Conservation (phyloP, 2,113 vertebrate genomes). For the Microtus ochrogaster region DNA sequence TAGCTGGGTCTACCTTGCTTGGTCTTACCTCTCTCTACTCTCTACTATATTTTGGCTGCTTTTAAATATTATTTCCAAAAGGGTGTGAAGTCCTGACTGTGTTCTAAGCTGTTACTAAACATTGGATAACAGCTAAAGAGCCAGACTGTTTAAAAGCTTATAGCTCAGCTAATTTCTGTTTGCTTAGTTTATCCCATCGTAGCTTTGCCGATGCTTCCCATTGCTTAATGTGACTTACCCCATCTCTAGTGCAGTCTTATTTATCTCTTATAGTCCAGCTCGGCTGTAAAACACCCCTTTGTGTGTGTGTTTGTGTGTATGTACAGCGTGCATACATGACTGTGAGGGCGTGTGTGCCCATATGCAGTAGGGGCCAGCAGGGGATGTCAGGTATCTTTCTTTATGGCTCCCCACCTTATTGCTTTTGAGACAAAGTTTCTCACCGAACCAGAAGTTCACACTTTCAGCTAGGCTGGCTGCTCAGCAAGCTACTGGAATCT, state of each 20-base stretch:
- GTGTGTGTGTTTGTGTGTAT: neutral
- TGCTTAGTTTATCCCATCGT: neutral
- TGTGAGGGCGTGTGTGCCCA: neutral
- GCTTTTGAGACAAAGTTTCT: neutral
- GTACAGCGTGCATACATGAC: too few species aligned
- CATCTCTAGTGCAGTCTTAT: neutral
- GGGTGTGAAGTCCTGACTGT: neutral
- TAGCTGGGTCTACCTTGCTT: neutral
- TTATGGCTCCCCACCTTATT: neutral
- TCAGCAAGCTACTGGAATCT: neutral
- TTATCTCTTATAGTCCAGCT: neutral
- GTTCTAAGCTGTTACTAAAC: neutral
- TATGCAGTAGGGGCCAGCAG: neutral
- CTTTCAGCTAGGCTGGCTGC: neutral
- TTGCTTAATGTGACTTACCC: neutral
- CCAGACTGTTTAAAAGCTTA: neutral
- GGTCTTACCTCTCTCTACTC: neutral
- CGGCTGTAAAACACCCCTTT: neutral
- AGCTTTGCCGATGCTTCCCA: neutral
- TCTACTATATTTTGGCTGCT: neutral
- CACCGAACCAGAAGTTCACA: neutral
- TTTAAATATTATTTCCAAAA: neutral
- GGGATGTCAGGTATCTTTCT: neutral
- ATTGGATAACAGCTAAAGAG: neutral
- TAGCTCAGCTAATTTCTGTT: neutral